A percentile compares a stretch with the other conserved stretches of the same genome.
These are phyloP conservation scores for Pristionchus maxplancki DNA, from an alignment of 2,888 invertebrate species.

Conservation along the genomic window DNA sequence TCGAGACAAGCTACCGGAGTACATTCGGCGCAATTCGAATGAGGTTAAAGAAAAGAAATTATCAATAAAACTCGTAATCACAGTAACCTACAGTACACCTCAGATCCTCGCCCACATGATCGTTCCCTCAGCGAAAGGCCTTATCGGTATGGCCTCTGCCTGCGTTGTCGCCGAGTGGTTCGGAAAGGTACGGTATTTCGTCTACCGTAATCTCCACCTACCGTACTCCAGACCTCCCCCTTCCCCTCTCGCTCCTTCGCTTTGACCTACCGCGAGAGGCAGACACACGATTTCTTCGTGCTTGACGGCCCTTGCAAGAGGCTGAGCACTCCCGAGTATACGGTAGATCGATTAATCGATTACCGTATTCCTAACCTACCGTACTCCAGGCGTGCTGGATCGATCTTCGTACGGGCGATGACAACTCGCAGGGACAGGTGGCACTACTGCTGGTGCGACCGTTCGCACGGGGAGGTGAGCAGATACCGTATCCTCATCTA, in stretches of 20 bases:
- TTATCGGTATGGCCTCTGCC: slow-evolving; percentile 16
- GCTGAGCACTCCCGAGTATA: not conserved
- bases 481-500: not conserved
- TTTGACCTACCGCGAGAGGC: slow-evolving; percentile 37
- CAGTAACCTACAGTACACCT: not conserved
- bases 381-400: slow-evolving; percentile 40
- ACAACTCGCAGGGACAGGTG: not conserved
- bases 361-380: not conserved
- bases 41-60: not conserved
- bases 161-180: not conserved
- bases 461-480: not conserved
- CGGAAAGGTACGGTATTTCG: slow-evolving; percentile 19
- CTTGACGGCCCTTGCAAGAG: not conserved
- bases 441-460: slow-evolving; percentile 30
- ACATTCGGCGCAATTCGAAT: not conserved
- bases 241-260: slow-evolving; percentile 44
- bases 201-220: not conserved
- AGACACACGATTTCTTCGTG: slow-evolving; percentile 38
- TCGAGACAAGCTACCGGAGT: not conserved
- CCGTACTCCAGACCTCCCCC: slow-evolving; percentile 10
- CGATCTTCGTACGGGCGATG: slow-evolving; percentile 20
- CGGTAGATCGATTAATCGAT: not conserved
- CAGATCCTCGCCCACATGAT: slow-evolving; percentile 12
- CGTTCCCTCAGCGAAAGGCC: not conserved
- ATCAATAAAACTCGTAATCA: not conserved